Base-by-base conservation (phyloP, 2,113 vertebrate species). In the Cettia cetti region DNA sequence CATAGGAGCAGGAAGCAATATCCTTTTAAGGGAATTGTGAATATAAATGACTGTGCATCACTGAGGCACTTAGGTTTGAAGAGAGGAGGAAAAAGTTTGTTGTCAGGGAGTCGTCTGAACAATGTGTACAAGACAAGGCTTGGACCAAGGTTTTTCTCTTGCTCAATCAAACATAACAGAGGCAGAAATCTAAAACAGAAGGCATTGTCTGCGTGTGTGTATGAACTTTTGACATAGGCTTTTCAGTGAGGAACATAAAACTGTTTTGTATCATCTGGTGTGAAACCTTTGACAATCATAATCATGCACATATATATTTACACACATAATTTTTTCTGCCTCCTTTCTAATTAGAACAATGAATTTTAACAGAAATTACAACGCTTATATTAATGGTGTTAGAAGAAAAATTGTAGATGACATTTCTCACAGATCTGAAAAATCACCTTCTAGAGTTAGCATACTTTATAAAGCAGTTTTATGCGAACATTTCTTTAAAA, bases 1-100 rank as follows among this genome's bases (percentile, higher is more conserved):
- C 11, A 21, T 5, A 26, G 13, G 11, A 47, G 13, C 30, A n/a
- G 7, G 6, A 54, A 0, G 0, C 20, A 40, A 11, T 28, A 63
- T 6, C 10, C 10, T 71, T 50, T n/a, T 39, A 84, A 39, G 23
- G 11, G 9, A 39, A 50, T 15, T 39, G 47, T 33, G 57, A 76
- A 42, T 16, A 56, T 45, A 79, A 84, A 90, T 16, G 4, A 7
- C 39, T 4, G 0, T 15, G 21, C 27, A 50, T 42, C 31, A 33
- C 8, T 59, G 27, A 78, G 72, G 5, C 6, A n/a, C 14, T 82
- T 19, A n/a, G 14, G 14, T 82, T 33, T 2, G 3, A 92, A 31
- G 6, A 72, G 10, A 5, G 78, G 6, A 79, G 18, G 7, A 89
- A 70, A 18, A n/a, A n/a, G n/a, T n/a, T n/a, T n/a, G n/a, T n/a